Evolutionary conservation across 2,797 vertebrate species (phyloP).

Genomic region (Poliocrania exsul): DNA sequence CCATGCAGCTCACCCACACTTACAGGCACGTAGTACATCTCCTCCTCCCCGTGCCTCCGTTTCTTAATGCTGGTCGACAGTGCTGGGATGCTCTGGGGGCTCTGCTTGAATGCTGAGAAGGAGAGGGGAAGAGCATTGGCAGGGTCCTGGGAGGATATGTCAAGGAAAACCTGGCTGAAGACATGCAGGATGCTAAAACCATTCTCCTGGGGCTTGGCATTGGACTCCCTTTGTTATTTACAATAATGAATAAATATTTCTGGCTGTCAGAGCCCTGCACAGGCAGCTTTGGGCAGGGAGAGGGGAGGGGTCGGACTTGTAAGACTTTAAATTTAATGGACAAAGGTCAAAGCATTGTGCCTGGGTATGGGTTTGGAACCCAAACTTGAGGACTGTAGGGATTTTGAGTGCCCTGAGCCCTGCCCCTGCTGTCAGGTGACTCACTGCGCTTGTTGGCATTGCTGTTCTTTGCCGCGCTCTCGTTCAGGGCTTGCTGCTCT

Average conservation of each 20-base stretch:
- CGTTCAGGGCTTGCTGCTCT: slow-evolving; percentile 93
- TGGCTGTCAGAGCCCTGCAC: fast-evolving
- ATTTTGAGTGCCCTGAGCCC: background rate
- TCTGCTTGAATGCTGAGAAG: slow-evolving; percentile 91
- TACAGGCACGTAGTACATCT: slow-evolving; percentile 94
- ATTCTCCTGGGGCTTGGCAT: background rate
- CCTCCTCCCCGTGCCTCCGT: slow-evolving; percentile 92
- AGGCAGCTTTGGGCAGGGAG: background rate
- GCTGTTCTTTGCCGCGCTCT: slow-evolving; percentile 87
- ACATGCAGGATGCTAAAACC: background rate
- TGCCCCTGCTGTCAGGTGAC: background rate
- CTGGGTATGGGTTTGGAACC: background rate
- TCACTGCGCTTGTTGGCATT: slow-evolving; percentile 91
- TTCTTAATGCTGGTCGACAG: slow-evolving; percentile 88
- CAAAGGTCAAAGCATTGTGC: background rate
- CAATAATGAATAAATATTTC: background rate
- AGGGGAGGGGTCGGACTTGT: fast-evolving
- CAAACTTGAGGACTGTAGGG: fast-evolving
- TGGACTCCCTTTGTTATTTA: background rate
- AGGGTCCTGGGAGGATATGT: fast-evolving
- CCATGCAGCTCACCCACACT: slow-evolving; percentile 44
- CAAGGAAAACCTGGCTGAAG: background rate
- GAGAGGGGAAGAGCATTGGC: background rate
- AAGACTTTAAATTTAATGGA: background rate
- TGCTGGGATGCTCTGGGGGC: slow-evolving; percentile 85